phyloP scores from a whole-genome alignment of 2,797 vertebrate genomes.

The Rousettus madagascariensis region DNA sequence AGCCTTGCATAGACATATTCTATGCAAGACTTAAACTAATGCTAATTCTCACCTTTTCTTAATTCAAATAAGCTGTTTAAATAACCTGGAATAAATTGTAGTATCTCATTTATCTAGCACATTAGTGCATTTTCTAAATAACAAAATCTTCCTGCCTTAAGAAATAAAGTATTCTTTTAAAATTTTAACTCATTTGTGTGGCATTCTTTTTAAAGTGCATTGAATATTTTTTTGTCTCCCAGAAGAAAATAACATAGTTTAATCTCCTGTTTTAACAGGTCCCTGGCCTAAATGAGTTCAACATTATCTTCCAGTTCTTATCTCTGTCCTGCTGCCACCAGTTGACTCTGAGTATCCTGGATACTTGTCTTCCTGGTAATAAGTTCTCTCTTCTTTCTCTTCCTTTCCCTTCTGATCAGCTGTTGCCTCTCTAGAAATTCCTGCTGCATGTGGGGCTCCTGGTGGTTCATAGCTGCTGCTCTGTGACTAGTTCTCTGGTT shows the following conservation, averaged over 20 bases:
- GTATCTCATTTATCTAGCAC: neutral
- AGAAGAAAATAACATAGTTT: neutral
- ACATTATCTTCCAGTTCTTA: neutral
- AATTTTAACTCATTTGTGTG: neutral
- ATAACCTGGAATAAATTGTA: neutral
- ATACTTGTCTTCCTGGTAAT: neutral
- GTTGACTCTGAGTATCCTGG: neutral
- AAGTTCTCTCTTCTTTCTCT: neutral
- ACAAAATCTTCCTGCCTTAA: neutral
- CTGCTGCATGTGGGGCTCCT: neutral
- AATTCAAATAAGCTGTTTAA: neutral
- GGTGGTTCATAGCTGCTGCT: neutral
- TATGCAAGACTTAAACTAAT: neutral
- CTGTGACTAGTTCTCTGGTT: too few relatives aligned
- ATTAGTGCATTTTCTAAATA: neutral
- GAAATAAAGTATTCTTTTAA: neutral
- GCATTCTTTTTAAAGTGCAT: neutral
- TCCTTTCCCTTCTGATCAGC: neutral
- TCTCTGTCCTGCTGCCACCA: neutral
- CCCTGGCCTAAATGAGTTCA: neutral
- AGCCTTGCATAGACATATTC: neutral
- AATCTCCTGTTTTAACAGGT: neutral
- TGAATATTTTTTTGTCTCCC: neutral
- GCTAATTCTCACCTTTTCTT: neutral
- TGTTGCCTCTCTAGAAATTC: neutral